Conservation (phyloP, 2,113 vertebrate species). For the Xenus cinereus region DNA sequence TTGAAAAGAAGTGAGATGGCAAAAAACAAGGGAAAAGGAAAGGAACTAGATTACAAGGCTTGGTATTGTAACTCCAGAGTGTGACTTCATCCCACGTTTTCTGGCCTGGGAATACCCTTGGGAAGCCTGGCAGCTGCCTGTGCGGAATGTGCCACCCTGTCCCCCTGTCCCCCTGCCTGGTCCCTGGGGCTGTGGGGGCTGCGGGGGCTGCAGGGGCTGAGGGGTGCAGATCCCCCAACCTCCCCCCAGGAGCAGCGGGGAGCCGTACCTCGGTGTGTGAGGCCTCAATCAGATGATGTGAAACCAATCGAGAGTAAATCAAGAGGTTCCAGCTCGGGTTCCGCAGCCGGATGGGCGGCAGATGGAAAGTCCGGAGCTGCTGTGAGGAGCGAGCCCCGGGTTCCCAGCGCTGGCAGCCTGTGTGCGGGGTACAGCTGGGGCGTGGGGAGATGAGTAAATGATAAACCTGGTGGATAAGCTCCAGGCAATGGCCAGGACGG, state of each 20-base stretch:
- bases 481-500: background rate
- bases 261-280: fast-evolving
- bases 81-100: background rate
- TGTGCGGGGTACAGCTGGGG: background rate
- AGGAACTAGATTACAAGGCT: background rate
- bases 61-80: background rate
- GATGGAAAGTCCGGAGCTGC: background rate
- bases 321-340: background rate
- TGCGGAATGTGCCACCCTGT: fast-evolving
- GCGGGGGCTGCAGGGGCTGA: background rate
- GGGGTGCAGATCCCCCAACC: background rate
- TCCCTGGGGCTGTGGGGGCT: background rate
- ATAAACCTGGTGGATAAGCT: background rate
- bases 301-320: background rate
- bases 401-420: background rate
- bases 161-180: background rate
- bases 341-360: background rate
- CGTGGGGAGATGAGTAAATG: background rate
- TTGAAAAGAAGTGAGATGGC: conserved; percentile 21
- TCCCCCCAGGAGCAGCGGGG: background rate
- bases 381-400: background rate
- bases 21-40: background rate
- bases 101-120: background rate
- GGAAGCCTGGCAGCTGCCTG: background rate
- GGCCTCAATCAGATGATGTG: background rate